phyloP scores from a whole-genome alignment of 2,797 vertebrate genomes.

The Manis javanica region DNA sequence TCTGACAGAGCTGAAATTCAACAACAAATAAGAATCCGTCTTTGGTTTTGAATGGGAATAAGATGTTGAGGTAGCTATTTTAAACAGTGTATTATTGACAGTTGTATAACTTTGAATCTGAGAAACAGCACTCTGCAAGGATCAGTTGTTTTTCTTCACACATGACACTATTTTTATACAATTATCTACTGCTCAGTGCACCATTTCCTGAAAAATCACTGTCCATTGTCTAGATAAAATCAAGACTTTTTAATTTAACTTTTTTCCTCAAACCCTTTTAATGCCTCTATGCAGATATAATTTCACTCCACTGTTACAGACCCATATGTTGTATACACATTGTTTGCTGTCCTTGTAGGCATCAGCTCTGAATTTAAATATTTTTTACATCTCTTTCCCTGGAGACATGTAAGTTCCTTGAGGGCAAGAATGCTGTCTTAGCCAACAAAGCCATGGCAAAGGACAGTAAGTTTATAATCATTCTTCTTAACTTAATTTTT shows the following conservation, averaged over 20 bases:
- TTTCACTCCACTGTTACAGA: background rate
- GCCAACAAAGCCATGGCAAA: background rate
- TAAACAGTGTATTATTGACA: background rate
- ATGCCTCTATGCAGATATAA: background rate
- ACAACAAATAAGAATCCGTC: background rate
- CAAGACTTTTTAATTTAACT: background rate
- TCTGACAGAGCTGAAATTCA: background rate
- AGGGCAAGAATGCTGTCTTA: background rate
- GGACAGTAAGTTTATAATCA: background rate
- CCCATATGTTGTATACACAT: background rate
- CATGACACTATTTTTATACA: background rate
- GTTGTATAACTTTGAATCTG: background rate
- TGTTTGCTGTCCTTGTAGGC: background rate
- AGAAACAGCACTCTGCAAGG: background rate
- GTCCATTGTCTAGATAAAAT: background rate
- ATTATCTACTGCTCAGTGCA: background rate
- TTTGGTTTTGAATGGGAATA: background rate
- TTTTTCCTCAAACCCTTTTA: background rate
- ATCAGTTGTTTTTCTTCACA: background rate
- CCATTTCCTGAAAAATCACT: background rate
- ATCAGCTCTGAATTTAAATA: background rate
- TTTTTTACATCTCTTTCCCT: background rate
- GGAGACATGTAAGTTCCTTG: background rate
- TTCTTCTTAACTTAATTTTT: background rate
- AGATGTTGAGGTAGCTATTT: background rate